phyloP scores from a whole-genome alignment of 2,797 vertebrate genomes.

The Acanthopagrus latus region DNA sequence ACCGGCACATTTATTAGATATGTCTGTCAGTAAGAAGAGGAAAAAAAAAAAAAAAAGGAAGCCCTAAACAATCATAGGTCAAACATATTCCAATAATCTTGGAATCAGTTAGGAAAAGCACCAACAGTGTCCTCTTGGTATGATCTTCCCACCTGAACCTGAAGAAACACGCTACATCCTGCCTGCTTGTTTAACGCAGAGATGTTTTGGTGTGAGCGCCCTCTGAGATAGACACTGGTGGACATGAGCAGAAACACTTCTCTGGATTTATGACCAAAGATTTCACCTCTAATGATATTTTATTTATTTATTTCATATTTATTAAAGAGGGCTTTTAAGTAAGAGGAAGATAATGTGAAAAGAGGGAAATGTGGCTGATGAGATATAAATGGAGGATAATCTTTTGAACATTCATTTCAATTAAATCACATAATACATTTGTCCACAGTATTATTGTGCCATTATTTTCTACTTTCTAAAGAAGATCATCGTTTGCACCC shows the following conservation, averaged over 20 bases:
- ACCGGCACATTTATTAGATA: no score
- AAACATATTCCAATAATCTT: no score
- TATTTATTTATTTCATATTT: no score
- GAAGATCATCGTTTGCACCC: no score
- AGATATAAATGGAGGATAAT: background rate
- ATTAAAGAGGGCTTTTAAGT: no score
- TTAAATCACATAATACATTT: background rate
- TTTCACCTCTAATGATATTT: background rate
- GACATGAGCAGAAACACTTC: background rate
- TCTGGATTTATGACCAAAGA: background rate
- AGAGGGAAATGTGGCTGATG: no score
- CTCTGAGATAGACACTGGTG: no score
- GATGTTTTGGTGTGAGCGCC: no score
- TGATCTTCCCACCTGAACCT: background rate
- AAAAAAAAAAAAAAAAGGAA: no score
- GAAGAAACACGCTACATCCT: background rate
- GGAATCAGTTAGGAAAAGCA: no score
- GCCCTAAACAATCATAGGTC: background rate
- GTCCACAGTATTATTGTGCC: background rate
- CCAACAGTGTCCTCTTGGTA: no score
- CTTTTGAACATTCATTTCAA: background rate
- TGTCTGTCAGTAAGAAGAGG: no score
- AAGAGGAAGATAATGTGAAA: background rate
- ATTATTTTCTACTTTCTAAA: background rate
- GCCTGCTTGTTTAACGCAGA: background rate